Conservation (phyloP, 2,888 invertebrate species). For the Leptura quadrifasciata region DNA sequence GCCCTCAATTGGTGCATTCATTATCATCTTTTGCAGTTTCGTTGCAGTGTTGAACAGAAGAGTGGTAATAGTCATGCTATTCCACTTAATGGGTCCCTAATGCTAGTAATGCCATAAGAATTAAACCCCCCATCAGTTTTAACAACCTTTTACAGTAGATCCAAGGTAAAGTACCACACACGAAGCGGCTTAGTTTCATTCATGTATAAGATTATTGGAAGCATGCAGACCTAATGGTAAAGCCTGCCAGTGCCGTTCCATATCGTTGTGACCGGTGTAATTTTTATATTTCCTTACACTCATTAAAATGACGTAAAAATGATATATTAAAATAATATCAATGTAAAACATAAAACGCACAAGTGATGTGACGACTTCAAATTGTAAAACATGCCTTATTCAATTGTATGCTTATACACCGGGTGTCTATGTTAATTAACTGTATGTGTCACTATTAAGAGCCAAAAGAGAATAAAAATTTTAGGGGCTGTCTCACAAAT, state of each 20-base stretch:
- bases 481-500: too few relatives aligned
- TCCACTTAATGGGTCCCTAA: conserved; percentile 20
- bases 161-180: conserved; percentile 25
- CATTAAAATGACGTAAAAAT: neutral
- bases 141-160: conserved; percentile 9
- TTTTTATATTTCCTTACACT: neutral
- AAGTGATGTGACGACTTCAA: too few relatives aligned
- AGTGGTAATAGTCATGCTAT: neutral
- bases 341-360: too few relatives aligned
- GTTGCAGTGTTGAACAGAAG: conserved; percentile 20
- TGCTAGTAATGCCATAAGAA: conserved; percentile 20
- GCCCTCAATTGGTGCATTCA: neutral
- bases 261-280: neutral
- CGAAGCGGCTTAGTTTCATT: conserved; percentile 25
- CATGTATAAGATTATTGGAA: conserved; percentile 9
- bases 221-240: neutral
- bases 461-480: too few relatives aligned
- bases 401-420: too few relatives aligned
- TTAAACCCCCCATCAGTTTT: conserved; percentile 5
- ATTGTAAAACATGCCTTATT: too few relatives aligned
- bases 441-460: too few relatives aligned
- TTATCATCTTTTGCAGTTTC: conserved; percentile 9
- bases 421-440: too few relatives aligned
- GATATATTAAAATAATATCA: too few relatives aligned
- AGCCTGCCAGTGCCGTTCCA: neutral